Evolutionary conservation across 1,140 invertebrate species (phyloP), one percentile per base, ranked within the genome.

Genomic region (Zophobas morio): DNA sequence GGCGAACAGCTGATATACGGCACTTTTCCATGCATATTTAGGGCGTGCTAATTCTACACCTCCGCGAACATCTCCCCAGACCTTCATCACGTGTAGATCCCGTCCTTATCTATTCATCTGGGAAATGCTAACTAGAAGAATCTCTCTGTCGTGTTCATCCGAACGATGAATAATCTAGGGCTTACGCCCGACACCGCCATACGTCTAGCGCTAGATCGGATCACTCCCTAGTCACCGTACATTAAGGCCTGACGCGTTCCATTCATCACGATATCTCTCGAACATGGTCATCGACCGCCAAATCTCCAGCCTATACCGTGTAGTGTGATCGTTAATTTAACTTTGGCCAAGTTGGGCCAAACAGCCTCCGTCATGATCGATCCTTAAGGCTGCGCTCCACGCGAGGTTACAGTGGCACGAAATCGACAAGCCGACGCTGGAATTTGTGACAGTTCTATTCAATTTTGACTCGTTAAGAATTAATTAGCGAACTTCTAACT

Each of bases 241-340:
- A 66, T 66, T 66, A 66, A n/a, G 40, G 60, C 6, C 60, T 66
- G 60, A 47, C 60, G 60, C 42, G 39, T 47, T 66, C 39, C 60
- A 66, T 66, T 66, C 60, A 66, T 66, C 60, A 66, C 60, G 60
- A 66, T 66, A 66, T 63, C 6, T 63, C 57, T 63, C 57, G 36
- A 63, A 63, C 57, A 63, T 66, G 60, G 60, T 66, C 60, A 66
- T 66, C 60, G 60, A 66, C 60, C 39, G 39, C 37, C 60, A 66
- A 1, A 39, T 66, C 60, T 66, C 60, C 37, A 39, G 60, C 60
- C 60, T 66, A 66, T 42, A 8, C 60, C 39, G 37, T 66, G 60
- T 66, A 33, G 39, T 66, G 60, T 66, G 42, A 66, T 66, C 60
- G 60, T 66, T 66, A 66, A 66, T 66, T 66, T 66, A 66, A 66